phyloP scores from a whole-genome alignment of 2,797 vertebrate species.

The Poeciliopsis paucimaculata region DNA sequence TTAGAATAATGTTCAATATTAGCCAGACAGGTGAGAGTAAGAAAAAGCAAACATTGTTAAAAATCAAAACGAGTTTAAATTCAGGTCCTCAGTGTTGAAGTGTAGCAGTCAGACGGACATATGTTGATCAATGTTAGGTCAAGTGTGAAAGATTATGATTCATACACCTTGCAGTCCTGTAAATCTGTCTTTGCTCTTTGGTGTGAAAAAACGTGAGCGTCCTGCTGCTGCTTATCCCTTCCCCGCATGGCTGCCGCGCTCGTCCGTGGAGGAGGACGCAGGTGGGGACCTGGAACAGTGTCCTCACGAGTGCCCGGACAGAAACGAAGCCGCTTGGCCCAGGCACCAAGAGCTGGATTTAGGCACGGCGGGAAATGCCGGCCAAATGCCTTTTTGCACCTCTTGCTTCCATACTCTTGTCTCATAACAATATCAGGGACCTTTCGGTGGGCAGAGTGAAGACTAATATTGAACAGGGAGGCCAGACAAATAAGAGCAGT shows the following conservation, averaged over 20 bases:
- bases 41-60: too few species aligned
- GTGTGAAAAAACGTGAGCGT: conserved; percentile 66
- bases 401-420: conserved; percentile 55
- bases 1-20: not conserved
- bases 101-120: conserved; percentile 57
- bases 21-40: not conserved
- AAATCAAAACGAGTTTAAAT: not conserved
- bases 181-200: conserved; percentile 76
- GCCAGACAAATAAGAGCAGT: conserved; percentile 72
- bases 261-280: conserved; percentile 77
- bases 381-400: conserved; percentile 77
- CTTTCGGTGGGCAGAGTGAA: conserved; percentile 48
- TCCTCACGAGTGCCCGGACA: conserved; percentile 74
- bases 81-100: conserved; percentile 16
- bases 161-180: conserved; percentile 70
- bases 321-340: conserved; percentile 74
- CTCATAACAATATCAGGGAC: conserved; percentile 67
- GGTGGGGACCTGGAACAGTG: conserved; percentile 81
- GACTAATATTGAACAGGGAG: conserved; percentile 74
- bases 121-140: conserved; percentile 69
- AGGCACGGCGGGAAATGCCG: conserved; percentile 75
- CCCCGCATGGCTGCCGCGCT: conserved; percentile 64
- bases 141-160: conserved; percentile 66
- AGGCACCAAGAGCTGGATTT: conserved; percentile 62
- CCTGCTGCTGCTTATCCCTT: conserved; percentile 79